Evolutionary conservation across 2,113 vertebrate species (phyloP).

Genomic region (Protobothrops flavoviridis): DNA sequence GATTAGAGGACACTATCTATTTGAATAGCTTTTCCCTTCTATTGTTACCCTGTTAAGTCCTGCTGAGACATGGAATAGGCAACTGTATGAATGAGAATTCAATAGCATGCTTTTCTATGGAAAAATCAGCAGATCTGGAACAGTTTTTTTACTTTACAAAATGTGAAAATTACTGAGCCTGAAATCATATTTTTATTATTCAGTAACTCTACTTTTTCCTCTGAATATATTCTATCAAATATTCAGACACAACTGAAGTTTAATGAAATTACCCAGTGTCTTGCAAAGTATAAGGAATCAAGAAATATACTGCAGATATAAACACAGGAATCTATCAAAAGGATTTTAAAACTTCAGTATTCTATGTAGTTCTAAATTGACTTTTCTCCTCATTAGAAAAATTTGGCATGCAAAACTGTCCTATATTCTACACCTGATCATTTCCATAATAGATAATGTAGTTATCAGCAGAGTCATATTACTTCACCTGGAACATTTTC

Average conservation of each 20-base stretch:
- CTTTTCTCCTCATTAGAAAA: not conserved
- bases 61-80: slow-evolving; percentile 14
- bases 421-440: slow-evolving; percentile 60
- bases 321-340: slow-evolving; percentile 20
- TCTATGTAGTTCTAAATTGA: slow-evolving; percentile 16
- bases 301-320: not conserved
- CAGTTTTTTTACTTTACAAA: slow-evolving; percentile 7
- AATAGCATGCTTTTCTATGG: not conserved
- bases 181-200: not conserved
- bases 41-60: slow-evolving; percentile 16
- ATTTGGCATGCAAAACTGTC: slow-evolving; percentile 50
- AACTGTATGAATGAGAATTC: slow-evolving; percentile 4
- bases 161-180: not conserved
- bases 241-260: slow-evolving; percentile 7
- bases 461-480: slow-evolving; percentile 69
- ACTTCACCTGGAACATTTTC: slow-evolving; percentile 70
- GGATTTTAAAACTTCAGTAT: not conserved
- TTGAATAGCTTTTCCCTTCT: slow-evolving; percentile 8
- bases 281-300: not conserved
- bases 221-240: not conserved
- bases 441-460: slow-evolving; percentile 66
- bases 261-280: not conserved
- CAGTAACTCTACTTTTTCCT: not conserved
- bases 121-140: not conserved
- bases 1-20: slow-evolving; percentile 20